Evolutionary conservation across 1,140 invertebrate species (phyloP), one percentile per base, ranked within the genome.

Genomic region (fruit fly (Drosophila melanogaster)): DNA sequence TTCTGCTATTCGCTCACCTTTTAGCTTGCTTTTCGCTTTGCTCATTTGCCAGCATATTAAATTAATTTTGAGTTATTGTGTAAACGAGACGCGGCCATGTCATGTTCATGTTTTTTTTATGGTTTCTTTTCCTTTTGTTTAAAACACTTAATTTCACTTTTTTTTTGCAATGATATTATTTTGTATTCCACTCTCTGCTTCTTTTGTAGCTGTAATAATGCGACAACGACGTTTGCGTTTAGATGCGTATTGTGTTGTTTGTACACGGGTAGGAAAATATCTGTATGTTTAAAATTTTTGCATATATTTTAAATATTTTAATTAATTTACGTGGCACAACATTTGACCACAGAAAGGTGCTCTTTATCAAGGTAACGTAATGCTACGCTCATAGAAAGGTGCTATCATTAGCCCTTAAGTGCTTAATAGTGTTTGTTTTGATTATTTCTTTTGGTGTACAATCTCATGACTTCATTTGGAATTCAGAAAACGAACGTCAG

Each of bases 401-500:
- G 7, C 30, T 10, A 30, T 1, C 7, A 30, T 30, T 30, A 10
- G 7, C 30, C 30, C 8, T 43, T 19, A 10, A 17, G 11, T 7
- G 8, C 3, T 17, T 44, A 17, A 17, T 12, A 19, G 17, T 19
- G 41, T 44, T 44, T 44, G 17, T 44, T 44, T 41, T 41, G n/a
- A 19, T 11, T 44, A 44, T 44, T 50, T 50, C 24, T 50, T 33
- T 33, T 8, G 14, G 47, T 50, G 47, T 26, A 50, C 79, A 79
- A 79, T 73, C 67, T 87, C 83, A 89, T 89, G 84, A 90, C 86
- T 90, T 85, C 86, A 90, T 90, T 90, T 90, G 71, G 78, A 90
- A 90, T 90, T 90, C 86, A 90, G 86, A 85, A 90, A 90, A 90
- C 86, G 85, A 90, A 90, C 81, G 77, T 71, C 73, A 70, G 69